Evolutionary conservation across 2,797 vertebrate genomes (phyloP).

Genomic region (Lacerta viridis): DNA sequence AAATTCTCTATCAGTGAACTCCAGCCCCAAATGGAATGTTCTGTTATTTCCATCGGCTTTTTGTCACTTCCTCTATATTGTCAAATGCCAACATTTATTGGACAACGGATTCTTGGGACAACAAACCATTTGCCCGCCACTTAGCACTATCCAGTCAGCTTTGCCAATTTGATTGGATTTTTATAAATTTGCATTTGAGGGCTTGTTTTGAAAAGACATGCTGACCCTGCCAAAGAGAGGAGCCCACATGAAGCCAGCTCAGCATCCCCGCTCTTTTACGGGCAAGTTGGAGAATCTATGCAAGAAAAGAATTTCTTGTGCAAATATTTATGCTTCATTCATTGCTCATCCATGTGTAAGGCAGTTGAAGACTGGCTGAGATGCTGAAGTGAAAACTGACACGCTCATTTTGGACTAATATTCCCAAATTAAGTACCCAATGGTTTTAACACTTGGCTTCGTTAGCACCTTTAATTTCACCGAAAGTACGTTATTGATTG

Average conservation of each 20-base stretch:
- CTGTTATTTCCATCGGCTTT: not conserved
- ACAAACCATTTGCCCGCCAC: not conserved
- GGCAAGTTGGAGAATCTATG: constrained; percentile 66
- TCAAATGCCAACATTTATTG: not conserved
- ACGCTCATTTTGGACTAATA: constrained; percentile 69
- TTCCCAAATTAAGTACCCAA: constrained; percentile 67
- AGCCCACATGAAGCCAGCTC: constrained; percentile 31
- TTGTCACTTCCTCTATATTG: not conserved
- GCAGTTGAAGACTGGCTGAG: constrained; percentile 67
- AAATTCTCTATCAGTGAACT: too few relatives aligned
- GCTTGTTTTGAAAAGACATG: constrained; percentile 31
- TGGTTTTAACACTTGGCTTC: constrained; percentile 83
- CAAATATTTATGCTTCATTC: constrained; percentile 74
- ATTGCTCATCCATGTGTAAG: constrained; percentile 70
- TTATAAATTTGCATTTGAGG: not conserved
- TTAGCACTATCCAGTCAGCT: not conserved
- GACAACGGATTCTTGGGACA: not conserved
- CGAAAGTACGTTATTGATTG: constrained; percentile 83
- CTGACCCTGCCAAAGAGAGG: constrained; percentile 53
- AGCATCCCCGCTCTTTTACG: constrained; percentile 51
- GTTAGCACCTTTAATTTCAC: constrained; percentile 84
- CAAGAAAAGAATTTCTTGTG: constrained; percentile 63
- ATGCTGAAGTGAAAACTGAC: constrained; percentile 72
- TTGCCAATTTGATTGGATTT: not conserved
- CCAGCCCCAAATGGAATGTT: not conserved